Evolutionary conservation across 1,140 invertebrate genomes (phyloP), one percentile per base, ranked within the genome.

Genomic region (Cotesia vestalis): DNA sequence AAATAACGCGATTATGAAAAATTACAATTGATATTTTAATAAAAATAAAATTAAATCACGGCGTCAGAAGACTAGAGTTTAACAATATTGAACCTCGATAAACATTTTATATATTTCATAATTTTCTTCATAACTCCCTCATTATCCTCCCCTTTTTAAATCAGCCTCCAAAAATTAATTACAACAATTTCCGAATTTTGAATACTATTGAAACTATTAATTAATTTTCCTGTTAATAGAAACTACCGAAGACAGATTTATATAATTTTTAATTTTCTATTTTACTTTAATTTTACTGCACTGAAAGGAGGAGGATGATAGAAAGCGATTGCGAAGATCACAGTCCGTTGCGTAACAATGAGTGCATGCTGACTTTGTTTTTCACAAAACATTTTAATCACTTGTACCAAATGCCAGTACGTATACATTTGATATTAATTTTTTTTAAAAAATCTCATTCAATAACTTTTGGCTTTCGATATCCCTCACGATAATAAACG

Each of bases 281-380:
- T 51, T 46, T 61, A 59, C 60, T 46, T 64, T 11, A 20, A 14
- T 6, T 66, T 11, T 66, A 64, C 52, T 66, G 52, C 63, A 8
- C 60, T 62, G 3, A 12, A 35, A 67, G 59, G 79, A 80, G 77
- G 79, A 80, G 77, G 76, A 75, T 76, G 64, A 62, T 75, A 79
- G 77, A 82, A 79, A 81, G 78, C 78, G 76, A 82, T 82, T 82
- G 78, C 77, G 78, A 80, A 80, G 78, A 83, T 83, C 80, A 82
- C 82, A 82, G 82, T 81, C 78, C 78, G 78, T 83, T 83, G 75
- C 76, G 69, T 78, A 77, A 80, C 72, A 79, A 73, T 76, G 64
- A 71, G 68, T 76, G 70, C 71, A 62, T 76, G 74, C 71, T 12
- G 40, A 63, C n/a, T 64, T 63, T 36, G 9, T 59, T 59, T 59